Evolutionary conservation across 1,140 invertebrate species (phyloP), one percentile per base, ranked within the genome.

Genomic region (Heliconius himera): DNA sequence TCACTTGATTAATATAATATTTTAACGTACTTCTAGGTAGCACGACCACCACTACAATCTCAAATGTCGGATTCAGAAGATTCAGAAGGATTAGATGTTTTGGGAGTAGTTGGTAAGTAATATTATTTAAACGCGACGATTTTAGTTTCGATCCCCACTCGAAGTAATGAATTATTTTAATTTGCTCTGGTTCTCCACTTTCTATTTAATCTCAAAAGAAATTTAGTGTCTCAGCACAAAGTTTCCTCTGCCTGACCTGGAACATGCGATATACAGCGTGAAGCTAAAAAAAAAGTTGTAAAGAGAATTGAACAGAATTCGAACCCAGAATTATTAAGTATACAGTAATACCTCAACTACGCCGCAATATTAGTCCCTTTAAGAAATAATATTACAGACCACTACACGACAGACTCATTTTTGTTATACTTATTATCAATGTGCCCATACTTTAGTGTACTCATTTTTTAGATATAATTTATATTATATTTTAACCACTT

Each of bases 21-120:
- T n/a, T 56, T 22, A 3, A 60, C 1, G 6, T 51, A 51, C 13
- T 81, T 79, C 2, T 81, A 92, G 90, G 90, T 91, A 1, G 84
- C 88, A 0, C 79, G 89, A 8, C 88, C 86, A 8, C 88, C 85
- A 8, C 20, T 88, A 38, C 86, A 83, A 18, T 85, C 82, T 0
- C 89, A 92, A 46, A 81, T 89, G 71, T 94, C 92, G 0, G 92
- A 94, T 71, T 93, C 92, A 2, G 92, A 94, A 79, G 92, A 94
- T 73, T 92, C 91, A 0, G 92, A 94, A 75, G 89, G 89, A 1
- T 71, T 94, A 73, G 92, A 94, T 29, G 92, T 94, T 0, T 73
- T 94, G 1, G 92, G 92, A 13, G 92, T 94, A 8, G 92, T 91
- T n/a, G 92, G 92, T 93, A 66, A 87, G 90, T 54, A 26, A 66